Base-by-base conservation (phyloP, 2,113 vertebrate genomes). In the Suncus etruscus region DNA sequence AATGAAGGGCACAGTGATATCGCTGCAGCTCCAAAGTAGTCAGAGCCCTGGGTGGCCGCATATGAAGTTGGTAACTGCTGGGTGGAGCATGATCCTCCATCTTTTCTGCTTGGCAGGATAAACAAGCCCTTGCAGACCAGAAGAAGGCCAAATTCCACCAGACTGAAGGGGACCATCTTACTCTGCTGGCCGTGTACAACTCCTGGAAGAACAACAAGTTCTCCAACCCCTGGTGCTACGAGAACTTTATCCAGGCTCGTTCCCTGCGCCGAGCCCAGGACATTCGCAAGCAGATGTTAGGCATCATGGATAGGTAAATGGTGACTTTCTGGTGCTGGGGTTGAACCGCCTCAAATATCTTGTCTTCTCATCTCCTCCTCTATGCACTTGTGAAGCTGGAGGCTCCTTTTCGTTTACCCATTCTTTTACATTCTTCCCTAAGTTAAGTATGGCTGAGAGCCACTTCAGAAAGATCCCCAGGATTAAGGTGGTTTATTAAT, bases 141-240 rank as follows among this genome's bases (percentile, higher is more conserved):
- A 99, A 99, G 98, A 99, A 99, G 95, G 99, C 99, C 15, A 99
- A 99, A 96, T 99, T 99, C 96, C 99, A 99, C 96, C 99, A 99
- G 83, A 99, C 99, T 0, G 99, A 99, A 97, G 99, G 99, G 1
- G 99, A 99, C 92, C 99, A 99, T 91, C 98, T 99, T 86, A 99
- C 99, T 1, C 96, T 99, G 87, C 97, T 99, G 97, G 99, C 99
- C 1, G 99, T 99, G n/a, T 99, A 99, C 97, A 99, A 99, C 94
- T 99, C 99, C 73, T 99, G 99, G 99, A 99, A 99, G 96, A 99
- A 99, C 91, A 99, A 99, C 93, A 99, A 99, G 93, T 99, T 99
- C 96, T 99, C 99, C 91, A 99, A 99, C 95, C 99, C 99, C 3
- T 99, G 99, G 99, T 99, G 99, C 95, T 99, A 99, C 1, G 99